These are phyloP conservation scores for Clarias laeviceps DNA, from an alignment of 2,797 vertebrate species.

Conservation along the genomic window DNA sequence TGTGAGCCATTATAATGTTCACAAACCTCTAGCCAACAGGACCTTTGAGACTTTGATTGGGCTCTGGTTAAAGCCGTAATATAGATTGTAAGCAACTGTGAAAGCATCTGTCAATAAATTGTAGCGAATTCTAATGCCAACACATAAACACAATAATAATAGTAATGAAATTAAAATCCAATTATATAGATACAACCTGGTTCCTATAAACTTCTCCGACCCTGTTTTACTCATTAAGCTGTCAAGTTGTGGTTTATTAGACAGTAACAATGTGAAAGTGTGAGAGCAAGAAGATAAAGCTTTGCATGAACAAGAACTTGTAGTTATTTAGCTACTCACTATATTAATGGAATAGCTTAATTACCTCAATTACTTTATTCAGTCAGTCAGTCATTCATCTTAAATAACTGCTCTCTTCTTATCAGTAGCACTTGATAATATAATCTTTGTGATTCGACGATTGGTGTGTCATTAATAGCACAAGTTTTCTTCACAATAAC, in stretches of 20 bases:
- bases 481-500: background rate
- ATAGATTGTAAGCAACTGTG: slow-evolving; percentile 58
- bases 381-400: background rate
- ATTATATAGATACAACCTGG: slow-evolving; percentile 59
- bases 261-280: slow-evolving; percentile 42
- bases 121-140: slow-evolving; percentile 51
- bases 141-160: slow-evolving; percentile 59
- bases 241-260: slow-evolving; percentile 56
- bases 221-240: slow-evolving; percentile 56
- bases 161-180: slow-evolving; percentile 61
- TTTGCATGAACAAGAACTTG: slow-evolving; percentile 9
- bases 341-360: slow-evolving; percentile 12
- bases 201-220: slow-evolving; percentile 56
- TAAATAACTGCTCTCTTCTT: background rate
- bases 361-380: background rate
- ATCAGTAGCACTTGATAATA: background rate
- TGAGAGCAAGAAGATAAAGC: slow-evolving; percentile 17
- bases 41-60: slow-evolving; percentile 28
- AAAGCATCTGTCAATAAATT: slow-evolving; percentile 56
- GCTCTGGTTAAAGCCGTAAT: slow-evolving; percentile 52
- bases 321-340: background rate
- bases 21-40: slow-evolving; percentile 31
- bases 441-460: background rate
- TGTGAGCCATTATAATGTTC: slow-evolving; percentile 10
- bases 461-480: background rate